These are phyloP conservation scores for Eupithecia centaureata DNA, from an alignment of 2,888 invertebrate species.

Conservation along the genomic window DNA sequence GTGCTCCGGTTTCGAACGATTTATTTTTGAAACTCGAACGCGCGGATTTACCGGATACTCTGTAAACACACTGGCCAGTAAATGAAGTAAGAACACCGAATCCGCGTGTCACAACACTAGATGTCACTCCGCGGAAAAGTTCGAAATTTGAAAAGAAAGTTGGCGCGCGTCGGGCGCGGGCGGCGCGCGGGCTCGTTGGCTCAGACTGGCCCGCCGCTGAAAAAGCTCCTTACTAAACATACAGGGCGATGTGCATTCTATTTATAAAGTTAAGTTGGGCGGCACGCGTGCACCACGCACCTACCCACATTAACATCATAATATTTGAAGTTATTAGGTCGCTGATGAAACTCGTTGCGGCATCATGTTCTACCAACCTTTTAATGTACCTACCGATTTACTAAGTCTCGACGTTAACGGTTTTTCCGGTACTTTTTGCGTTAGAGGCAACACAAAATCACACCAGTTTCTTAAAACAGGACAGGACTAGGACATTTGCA, in stretches of 20 bases:
- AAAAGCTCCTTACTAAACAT: slow-evolving; percentile 78
- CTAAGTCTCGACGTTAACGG: not conserved
- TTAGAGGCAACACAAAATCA: not conserved
- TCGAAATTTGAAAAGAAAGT: slow-evolving; percentile 48
- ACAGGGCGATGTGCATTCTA: slow-evolving; percentile 78
- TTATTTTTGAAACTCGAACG: slow-evolving; percentile 81
- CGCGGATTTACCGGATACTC: slow-evolving; percentile 52
- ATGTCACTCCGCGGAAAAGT: slow-evolving; percentile 57
- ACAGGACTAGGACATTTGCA: not conserved
- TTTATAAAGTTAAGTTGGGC: slow-evolving; percentile 80
- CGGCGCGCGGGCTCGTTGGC: slow-evolving; percentile 68
- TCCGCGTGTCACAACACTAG: slow-evolving; percentile 29
- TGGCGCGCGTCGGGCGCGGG: slow-evolving; percentile 61
- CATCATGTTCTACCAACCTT: slow-evolving; percentile 35
- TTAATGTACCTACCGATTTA: not conserved
- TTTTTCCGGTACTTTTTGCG: not conserved
- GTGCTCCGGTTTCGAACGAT: slow-evolving; percentile 81
- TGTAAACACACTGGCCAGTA: slow-evolving; percentile 26
- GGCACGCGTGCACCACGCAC: slow-evolving; percentile 70
- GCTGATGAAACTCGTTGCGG: slow-evolving; percentile 68
- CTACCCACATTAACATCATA: slow-evolving; percentile 73
- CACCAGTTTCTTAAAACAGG: not conserved
- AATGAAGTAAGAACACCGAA: slow-evolving; percentile 5
- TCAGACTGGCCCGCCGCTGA: slow-evolving; percentile 70
- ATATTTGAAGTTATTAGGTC: slow-evolving; percentile 78